Percentiles rank a stretch among this genome's conserved stretches.
These are phyloP conservation scores for Brenthis daphne DNA, from an alignment of 2,888 invertebrate species.

Conservation along the genomic window DNA sequence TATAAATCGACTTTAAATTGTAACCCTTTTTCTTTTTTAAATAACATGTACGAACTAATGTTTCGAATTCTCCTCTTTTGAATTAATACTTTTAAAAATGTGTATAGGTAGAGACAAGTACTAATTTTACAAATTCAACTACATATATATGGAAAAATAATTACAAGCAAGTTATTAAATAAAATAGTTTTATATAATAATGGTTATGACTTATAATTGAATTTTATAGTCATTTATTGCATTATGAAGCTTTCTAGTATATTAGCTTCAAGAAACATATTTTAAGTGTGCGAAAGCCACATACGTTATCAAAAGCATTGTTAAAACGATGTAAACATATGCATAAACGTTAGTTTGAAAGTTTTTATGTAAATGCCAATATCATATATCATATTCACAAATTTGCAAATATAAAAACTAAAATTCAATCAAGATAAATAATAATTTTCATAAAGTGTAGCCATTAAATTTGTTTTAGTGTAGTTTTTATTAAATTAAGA, in stretches of 20 bases:
- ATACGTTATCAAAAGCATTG: not conserved
- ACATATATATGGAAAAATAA: too few relatives aligned
- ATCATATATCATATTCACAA: slow-evolving; percentile 8
- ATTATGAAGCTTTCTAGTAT: too few relatives aligned
- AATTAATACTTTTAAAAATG: not conserved
- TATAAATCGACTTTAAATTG: slow-evolving; percentile 19
- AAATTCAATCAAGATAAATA: slow-evolving; percentile 40
- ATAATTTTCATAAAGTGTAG: slow-evolving; percentile 27
- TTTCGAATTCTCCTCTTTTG: not conserved
- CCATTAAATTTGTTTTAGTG: slow-evolving; percentile 33
- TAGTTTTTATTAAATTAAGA: slow-evolving; percentile 31
- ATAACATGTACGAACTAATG: not conserved
- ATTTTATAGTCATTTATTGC: too few relatives aligned
- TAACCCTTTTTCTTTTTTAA: slow-evolving; percentile 5
- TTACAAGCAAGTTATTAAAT: too few relatives aligned
- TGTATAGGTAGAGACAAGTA: too few relatives aligned
- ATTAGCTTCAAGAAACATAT: too few relatives aligned
- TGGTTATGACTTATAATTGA: too few relatives aligned
- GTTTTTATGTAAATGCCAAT: slow-evolving; percentile 8
- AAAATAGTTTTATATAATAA: too few relatives aligned
- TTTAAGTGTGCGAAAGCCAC: not conserved
- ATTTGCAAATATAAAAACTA: slow-evolving; percentile 30
- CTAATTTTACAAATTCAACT: too few relatives aligned
- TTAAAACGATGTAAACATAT: slow-evolving; percentile 3
- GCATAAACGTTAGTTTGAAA: slow-evolving; percentile 13